Conservation (phyloP, 2,113 vertebrate genomes). For the Pluvianellus socialis region DNA sequence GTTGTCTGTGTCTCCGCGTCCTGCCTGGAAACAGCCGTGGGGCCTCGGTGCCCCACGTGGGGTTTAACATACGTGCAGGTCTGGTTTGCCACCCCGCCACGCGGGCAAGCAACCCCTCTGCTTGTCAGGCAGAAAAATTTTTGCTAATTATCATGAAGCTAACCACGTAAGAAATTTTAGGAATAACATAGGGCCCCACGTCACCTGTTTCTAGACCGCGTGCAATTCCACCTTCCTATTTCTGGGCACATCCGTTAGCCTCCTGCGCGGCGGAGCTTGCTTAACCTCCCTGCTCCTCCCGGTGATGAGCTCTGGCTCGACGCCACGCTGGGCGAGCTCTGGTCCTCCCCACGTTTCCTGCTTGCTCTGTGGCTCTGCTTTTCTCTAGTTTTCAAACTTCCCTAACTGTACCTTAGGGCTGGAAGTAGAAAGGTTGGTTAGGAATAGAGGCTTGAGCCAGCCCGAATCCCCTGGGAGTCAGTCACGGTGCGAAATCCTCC, state of each 20-base stretch:
- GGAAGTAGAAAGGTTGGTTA: neutral
- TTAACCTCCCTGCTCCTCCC: neutral
- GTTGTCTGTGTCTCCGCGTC: accelerated
- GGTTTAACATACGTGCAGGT: neutral
- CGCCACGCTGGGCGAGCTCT: neutral
- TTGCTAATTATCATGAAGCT: neutral
- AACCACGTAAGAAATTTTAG: neutral
- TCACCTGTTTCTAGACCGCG: neutral
- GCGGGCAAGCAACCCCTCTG: neutral
- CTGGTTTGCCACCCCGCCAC: neutral
- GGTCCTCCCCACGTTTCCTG: neutral
- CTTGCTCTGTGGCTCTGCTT: neutral
- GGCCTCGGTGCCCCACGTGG: accelerated
- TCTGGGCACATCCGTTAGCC: neutral
- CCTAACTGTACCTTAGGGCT: neutral
- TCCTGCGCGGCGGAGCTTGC: neutral
- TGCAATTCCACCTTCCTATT: neutral
- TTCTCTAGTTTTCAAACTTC: neutral
- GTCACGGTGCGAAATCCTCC: neutral
- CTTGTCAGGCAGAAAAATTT: neutral
- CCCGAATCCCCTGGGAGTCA: neutral
- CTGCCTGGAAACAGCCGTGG: neutral
- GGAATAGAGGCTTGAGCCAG: neutral
- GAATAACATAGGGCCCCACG: neutral
- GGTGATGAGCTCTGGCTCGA: neutral